Conservation (phyloP, 2,888 invertebrate species). For the Epirrita christyi region DNA sequence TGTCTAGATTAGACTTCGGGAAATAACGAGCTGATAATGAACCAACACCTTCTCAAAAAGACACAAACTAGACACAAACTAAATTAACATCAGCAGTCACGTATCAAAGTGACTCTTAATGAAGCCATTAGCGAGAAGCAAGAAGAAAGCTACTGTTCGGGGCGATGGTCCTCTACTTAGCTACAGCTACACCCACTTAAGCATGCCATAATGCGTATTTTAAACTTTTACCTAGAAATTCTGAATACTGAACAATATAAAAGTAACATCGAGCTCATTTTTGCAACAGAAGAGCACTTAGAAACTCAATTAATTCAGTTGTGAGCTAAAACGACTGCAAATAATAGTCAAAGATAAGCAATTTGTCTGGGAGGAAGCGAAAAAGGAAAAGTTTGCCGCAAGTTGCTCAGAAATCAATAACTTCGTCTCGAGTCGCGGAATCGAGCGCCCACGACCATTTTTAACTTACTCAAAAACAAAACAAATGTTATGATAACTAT, state of each 20-base stretch:
- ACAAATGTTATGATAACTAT: not conserved
- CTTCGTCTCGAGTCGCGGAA: conserved; percentile 62
- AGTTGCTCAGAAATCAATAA: conserved; percentile 76
- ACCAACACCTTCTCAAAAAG: conserved; percentile 16
- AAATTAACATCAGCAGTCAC: conserved; percentile 62
- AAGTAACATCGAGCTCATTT: conserved; percentile 11
- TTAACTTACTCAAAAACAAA: not conserved
- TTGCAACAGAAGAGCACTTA: conserved; percentile 5
- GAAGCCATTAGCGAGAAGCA: conserved; percentile 69
- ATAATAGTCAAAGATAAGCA: conserved; percentile 59
- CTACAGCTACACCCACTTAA: conserved; percentile 32
- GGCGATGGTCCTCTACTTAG: conserved; percentile 20
- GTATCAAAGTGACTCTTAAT: conserved; percentile 65
- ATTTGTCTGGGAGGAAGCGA: conserved; percentile 63
- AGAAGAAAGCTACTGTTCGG: conserved; percentile 39
- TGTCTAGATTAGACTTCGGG: not conserved
- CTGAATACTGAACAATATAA: conserved; percentile 7
- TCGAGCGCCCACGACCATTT: conserved; percentile 34
- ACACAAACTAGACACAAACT: conserved; percentile 46
- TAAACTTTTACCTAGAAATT: conserved; percentile 29
- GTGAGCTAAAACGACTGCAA: conserved; percentile 24
- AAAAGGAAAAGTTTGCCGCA: conserved; percentile 69
- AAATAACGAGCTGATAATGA: conserved; percentile 6
- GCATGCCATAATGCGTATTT: conserved; percentile 36
- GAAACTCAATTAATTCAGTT: conserved; percentile 13